phyloP scores from a whole-genome alignment of 1,140 invertebrate species.

The Drosophila lini region DNA sequence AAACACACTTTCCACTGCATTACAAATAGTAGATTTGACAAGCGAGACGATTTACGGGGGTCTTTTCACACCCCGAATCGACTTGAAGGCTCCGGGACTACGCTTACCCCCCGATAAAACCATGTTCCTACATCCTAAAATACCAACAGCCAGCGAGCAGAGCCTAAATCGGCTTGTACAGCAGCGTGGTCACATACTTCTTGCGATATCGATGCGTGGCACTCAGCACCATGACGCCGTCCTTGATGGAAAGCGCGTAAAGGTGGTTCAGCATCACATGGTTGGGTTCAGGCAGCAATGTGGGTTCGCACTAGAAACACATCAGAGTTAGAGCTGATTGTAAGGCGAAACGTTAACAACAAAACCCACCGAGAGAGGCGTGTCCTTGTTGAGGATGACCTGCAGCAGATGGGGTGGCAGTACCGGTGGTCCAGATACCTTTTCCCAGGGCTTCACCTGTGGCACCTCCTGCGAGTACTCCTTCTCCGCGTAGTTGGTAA shows the following conservation, averaged over 20 bases:
- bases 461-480: slow-evolving; percentile 97
- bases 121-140: slow-evolving; percentile 41
- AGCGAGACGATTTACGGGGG: slow-evolving; percentile 36
- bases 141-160: slow-evolving; percentile 11
- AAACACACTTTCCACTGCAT: slow-evolving; percentile 36
- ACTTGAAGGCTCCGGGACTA: slow-evolving; percentile 18
- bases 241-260: slow-evolving; percentile 99
- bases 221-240: slow-evolving; percentile 99
- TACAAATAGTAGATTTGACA: slow-evolving; percentile 34
- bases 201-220: slow-evolving; percentile 98
- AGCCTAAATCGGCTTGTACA: slow-evolving; percentile 98
- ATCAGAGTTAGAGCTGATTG: slow-evolving; percentile 67
- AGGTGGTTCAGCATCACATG: slow-evolving; percentile 99
- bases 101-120: slow-evolving; percentile 12
- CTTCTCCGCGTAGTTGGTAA: slow-evolving; percentile 88
- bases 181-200: slow-evolving; percentile 99
- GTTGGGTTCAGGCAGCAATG: slow-evolving; percentile 98
- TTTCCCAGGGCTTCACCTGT: slow-evolving; percentile 94
- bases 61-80: slow-evolving; percentile 16
- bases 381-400: slow-evolving; percentile 99
- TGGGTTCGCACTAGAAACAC: slow-evolving; percentile 95
- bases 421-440: slow-evolving; percentile 96
- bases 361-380: slow-evolving; percentile 92
- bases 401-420: slow-evolving; percentile 98
- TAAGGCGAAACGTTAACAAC: neutral